phyloP scores from a whole-genome alignment of 2,113 vertebrate genomes.

The Pteropus alecto region DNA sequence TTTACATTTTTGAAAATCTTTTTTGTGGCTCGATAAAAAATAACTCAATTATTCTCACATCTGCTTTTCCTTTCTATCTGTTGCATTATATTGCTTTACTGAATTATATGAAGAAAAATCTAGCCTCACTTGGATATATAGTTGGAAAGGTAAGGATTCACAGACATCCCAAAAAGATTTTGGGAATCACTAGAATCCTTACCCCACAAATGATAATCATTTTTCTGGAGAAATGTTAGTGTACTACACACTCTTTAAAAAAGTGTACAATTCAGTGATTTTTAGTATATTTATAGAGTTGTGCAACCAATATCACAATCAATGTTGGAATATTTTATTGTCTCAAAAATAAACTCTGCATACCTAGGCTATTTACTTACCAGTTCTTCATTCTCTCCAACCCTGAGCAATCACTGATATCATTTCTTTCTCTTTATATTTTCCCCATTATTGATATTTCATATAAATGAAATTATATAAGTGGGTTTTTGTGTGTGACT shows the following conservation, averaged over 20 bases:
- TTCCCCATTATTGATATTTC: neutral
- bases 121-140: neutral
- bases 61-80: neutral
- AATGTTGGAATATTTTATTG: neutral
- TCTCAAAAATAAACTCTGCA: neutral
- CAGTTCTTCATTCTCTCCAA: neutral
- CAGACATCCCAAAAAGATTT: neutral
- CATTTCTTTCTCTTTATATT: neutral
- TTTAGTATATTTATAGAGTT: neutral
- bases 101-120: neutral
- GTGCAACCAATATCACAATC: neutral
- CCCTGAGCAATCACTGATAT: neutral
- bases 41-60: neutral
- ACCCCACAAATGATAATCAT: neutral
- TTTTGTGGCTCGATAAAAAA: neutral
- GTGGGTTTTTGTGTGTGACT: neutral
- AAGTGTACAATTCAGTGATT: neutral
- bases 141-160: neutral
- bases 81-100: neutral
- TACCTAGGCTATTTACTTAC: neutral
- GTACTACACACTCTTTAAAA: neutral
- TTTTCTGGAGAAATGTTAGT: neutral
- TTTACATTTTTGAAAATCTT: neutral
- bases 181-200: neutral
- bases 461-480: neutral